These are phyloP conservation scores for Rhagonycha fulva DNA, from an alignment of 2,888 invertebrate genomes.

Conservation along the genomic window DNA sequence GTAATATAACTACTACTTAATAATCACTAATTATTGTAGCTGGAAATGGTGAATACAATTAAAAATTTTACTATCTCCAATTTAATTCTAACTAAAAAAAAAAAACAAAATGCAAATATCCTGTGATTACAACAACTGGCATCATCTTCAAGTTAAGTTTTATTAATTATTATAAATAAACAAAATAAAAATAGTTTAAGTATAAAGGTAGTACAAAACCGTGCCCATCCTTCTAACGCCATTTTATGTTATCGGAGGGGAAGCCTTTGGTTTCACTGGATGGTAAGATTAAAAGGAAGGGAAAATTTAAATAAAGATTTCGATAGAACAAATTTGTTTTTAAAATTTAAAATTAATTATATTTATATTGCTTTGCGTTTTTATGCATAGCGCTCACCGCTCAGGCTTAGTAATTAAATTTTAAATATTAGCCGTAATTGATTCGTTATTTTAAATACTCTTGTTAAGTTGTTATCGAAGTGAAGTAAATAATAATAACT, in stretches of 20 bases:
- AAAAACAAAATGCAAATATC: neutral
- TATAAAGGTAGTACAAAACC: neutral
- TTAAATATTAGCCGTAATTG: neutral
- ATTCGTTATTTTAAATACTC: neutral
- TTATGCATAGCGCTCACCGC: neutral
- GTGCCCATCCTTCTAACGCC: slow-evolving; percentile 26
- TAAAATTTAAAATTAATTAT: neutral
- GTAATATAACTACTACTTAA: no score
- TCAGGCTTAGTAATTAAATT: neutral
- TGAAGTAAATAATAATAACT: neutral
- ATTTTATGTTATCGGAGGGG: slow-evolving; percentile 30
- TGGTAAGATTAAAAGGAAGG: slow-evolving; percentile 7
- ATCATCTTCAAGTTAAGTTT: neutral
- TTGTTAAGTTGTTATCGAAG: neutral
- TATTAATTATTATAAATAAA: neutral
- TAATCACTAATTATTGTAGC: no score
- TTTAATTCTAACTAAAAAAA: neutral
- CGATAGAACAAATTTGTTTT: neutral
- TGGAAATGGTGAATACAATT: no score
- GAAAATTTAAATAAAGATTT: slow-evolving; percentile 13
- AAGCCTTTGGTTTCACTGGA: slow-evolving; percentile 22
- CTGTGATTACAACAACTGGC: neutral
- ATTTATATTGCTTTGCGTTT: neutral
- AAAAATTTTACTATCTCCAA: neutral
- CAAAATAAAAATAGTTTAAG: neutral